Evolutionary conservation across 1,140 invertebrate genomes (phyloP).

Genomic region (Nasonia longicornis): DNA sequence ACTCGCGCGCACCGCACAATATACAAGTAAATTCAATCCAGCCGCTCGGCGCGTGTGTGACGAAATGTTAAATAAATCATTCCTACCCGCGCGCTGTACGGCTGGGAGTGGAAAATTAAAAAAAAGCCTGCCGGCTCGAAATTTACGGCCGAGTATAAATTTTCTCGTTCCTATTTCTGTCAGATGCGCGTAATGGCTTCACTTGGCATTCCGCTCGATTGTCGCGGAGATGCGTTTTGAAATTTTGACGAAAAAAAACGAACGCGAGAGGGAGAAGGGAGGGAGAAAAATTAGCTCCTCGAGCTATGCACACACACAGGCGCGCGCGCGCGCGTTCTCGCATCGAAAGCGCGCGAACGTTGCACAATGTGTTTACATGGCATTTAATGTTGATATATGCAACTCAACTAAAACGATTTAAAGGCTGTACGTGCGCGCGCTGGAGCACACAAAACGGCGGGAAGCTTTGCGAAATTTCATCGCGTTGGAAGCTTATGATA

Average conservation of each 20-base stretch:
- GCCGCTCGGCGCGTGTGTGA: background rate
- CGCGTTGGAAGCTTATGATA: too few species aligned
- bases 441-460: background rate
- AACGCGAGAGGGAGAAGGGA: background rate
- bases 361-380: conserved; percentile 31
- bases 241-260: background rate
- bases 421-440: background rate
- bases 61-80: background rate
- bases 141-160: conserved; percentile 2
- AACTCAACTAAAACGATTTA: background rate
- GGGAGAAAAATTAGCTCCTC: background rate
- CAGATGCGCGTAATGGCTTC: background rate
- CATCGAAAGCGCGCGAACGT: background rate
- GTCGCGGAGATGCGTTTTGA: background rate
- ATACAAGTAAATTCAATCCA: background rate
- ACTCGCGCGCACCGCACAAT: too few species aligned
- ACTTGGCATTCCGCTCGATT: conserved; percentile 2
- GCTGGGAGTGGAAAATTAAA: background rate
- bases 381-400: conserved; percentile 39
- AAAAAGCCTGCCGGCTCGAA: background rate
- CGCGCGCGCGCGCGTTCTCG: background rate
- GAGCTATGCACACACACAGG: too few species aligned
- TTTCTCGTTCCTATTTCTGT: background rate
- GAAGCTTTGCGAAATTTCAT: conserved; percentile 4
- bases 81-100: background rate